Conservation (phyloP, 2,797 vertebrate species). For the Chrysocyon brachyurus region DNA sequence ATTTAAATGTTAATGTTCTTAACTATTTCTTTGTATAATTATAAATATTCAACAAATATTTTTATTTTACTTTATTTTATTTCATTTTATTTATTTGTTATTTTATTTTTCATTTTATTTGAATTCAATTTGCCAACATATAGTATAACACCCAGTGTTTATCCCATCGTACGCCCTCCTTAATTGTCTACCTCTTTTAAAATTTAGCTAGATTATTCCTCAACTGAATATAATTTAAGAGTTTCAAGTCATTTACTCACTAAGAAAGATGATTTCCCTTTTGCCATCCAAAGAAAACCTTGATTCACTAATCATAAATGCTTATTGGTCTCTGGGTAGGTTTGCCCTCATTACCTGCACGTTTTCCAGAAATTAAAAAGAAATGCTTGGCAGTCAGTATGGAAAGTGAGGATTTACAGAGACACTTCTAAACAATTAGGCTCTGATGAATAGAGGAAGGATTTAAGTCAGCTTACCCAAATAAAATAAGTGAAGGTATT, state of each 20-base stretch:
- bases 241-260: constrained; percentile 50
- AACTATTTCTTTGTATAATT: constrained; percentile 47
- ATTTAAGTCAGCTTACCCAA: constrained; percentile 6
- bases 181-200: not conserved
- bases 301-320: constrained; percentile 57
- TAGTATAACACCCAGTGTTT: no score
- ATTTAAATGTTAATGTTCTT: constrained; percentile 36
- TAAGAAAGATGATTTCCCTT: constrained; percentile 60
- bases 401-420: constrained; percentile 19
- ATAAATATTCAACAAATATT: constrained; percentile 47
- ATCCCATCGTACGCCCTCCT: no score
- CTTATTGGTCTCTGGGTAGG: not conserved
- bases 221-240: constrained; percentile 50
- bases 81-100: no score
- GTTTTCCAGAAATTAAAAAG: constrained; percentile 46
- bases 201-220: constrained; percentile 54
- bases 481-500: constrained; percentile 1
- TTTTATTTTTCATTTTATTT: no score
- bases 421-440: constrained; percentile 63
- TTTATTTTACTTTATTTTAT: no score
- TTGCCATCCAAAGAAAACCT: constrained; percentile 19
- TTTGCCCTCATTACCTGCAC: constrained; percentile 60
- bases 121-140: no score
- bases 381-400: not conserved
- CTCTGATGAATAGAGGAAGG: constrained; percentile 16